Conservation (phyloP, 2,888 invertebrate species). For the Eumerus sabulonum region DNA sequence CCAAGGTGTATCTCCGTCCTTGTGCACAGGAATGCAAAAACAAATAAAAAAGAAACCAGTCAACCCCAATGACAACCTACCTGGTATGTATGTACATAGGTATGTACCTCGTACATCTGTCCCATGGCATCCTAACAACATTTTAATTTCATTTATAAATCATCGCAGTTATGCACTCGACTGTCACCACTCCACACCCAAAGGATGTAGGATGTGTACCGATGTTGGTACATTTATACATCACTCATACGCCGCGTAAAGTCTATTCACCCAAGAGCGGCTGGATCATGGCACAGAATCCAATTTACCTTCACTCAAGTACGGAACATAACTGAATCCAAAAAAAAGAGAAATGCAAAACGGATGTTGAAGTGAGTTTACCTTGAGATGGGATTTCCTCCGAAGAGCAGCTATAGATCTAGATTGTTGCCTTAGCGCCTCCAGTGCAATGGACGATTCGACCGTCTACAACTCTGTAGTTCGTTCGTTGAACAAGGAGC, state of each 20-base stretch:
- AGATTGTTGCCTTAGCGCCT: conserved; percentile 91
- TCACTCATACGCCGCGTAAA: conserved; percentile 30
- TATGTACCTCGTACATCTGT: no score
- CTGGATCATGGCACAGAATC: conserved; percentile 20
- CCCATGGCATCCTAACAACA: no score
- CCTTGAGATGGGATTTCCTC: conserved; percentile 78
- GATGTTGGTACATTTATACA: conserved; percentile 9
- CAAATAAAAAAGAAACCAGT: no score
- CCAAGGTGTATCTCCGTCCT: conserved; percentile 34
- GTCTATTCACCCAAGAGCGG: conserved; percentile 46
- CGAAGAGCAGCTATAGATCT: conserved; percentile 89
- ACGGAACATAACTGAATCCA: conserved; percentile 18
- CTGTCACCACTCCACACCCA: conserved; percentile 10
- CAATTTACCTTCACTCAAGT: conserved; percentile 44
- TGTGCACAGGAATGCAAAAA: conserved; percentile 26
- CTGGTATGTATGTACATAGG: no score
- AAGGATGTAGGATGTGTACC: no score
- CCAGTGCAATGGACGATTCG: conserved; percentile 80
- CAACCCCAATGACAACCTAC: no score
- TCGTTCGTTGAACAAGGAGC: no score
- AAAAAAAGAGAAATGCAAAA: conserved; percentile 21
- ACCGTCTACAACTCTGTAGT: conserved; percentile 4
- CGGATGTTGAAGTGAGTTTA: conserved; percentile 69
- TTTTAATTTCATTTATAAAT: background rate
- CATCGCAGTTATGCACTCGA: conserved; percentile 25